Base-by-base conservation (phyloP, 2,797 vertebrate species). In the Sciurus carolinensis region DNA sequence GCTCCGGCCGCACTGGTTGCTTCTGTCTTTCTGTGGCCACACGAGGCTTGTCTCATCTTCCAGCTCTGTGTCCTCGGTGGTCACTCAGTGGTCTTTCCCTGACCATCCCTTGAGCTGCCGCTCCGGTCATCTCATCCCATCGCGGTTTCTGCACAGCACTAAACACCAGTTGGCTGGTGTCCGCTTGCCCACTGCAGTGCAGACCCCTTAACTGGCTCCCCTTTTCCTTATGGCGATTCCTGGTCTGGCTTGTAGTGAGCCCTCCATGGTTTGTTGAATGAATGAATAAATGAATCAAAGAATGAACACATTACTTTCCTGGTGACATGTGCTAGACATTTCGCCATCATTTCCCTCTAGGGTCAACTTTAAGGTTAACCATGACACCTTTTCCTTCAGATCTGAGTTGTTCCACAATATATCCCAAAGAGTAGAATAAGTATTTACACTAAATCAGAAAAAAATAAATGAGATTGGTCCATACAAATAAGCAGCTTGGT, bases 311-410 rank as follows among this genome's bases (percentile, higher is more conserved):
- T 75, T n/a, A 69, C 57, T 33, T 50, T 88, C 42, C 36, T n/a
- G 80, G 52, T 89, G 93, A 90, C 15, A n/a, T 89, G 59, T 80
- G 36, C 36, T n/a, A 82, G 76, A 69, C 39, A 67, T 67, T 91
- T 94, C 92, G 82, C 42, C 15, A 82, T 22, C 50, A 52, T 77
- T 82, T 94, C 71, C 67, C 52, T 87, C 64, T 81, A 44, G 4
- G 1, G 47, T 12, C 13, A 57, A 75, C 22, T 64, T 94, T 52
- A 94, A 83, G 62, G 28, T 52, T 79, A 66, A 33, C 77, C 20
- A 13, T 57, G 71, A 69, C 28, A 9, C 15, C 57, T 1, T 39
- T 87, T 79, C 15, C 59, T 95, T 89, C 47, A 62, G 33, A 64
- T 5, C 36, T 42, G 75, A 84, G 67, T 36, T 3, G 3, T 71